These are phyloP conservation scores for Trichogramma evanescens DNA, from an alignment of 2,888 invertebrate species.

Conservation along the genomic window DNA sequence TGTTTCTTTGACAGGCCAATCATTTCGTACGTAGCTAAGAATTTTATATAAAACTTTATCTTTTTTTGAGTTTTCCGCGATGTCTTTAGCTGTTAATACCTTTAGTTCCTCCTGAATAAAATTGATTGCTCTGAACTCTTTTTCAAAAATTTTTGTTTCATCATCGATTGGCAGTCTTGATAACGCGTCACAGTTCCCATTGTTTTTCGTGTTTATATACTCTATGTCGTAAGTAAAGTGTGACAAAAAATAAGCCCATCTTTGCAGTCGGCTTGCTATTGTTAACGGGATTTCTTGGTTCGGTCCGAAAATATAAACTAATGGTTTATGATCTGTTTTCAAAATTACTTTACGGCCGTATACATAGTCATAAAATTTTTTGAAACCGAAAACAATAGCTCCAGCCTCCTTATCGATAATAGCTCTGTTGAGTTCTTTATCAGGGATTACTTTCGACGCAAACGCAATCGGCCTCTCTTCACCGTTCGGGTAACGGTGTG, in stretches of 20 bases:
- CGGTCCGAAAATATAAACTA: slow-evolving; percentile 14
- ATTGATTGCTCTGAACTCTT: slow-evolving; percentile 10
- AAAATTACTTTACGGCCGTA: slow-evolving; percentile 14
- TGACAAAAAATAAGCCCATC: slow-evolving; percentile 20
- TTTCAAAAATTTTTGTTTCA: slow-evolving; percentile 11
- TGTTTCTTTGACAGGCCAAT: slow-evolving; percentile 11
- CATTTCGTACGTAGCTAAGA: background rate
- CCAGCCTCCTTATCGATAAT: slow-evolving; percentile 19
- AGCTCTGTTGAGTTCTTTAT: slow-evolving; percentile 10
- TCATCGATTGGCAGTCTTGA: slow-evolving; percentile 11
- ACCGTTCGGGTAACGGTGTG: too few species aligned
- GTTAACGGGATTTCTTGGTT: too few species aligned
- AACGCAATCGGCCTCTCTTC: too few species aligned
- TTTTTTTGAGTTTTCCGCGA: slow-evolving; percentile 2
- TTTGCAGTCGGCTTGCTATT: slow-evolving; percentile 3
- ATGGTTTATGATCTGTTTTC: slow-evolving; percentile 17
- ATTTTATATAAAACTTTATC: slow-evolving; percentile 14
- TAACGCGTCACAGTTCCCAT: slow-evolving; percentile 20
- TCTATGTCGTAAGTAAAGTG: slow-evolving; percentile 17
- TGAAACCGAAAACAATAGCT: slow-evolving; percentile 20
- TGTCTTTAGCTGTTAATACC: slow-evolving; percentile 1
- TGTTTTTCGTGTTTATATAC: slow-evolving; percentile 10
- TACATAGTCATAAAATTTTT: slow-evolving; percentile 15
- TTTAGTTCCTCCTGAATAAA: slow-evolving; percentile 7
- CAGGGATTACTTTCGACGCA: too few species aligned